Evolutionary conservation across 2,797 vertebrate genomes (phyloP).

Genomic region (Leptatherina wallacei): DNA sequence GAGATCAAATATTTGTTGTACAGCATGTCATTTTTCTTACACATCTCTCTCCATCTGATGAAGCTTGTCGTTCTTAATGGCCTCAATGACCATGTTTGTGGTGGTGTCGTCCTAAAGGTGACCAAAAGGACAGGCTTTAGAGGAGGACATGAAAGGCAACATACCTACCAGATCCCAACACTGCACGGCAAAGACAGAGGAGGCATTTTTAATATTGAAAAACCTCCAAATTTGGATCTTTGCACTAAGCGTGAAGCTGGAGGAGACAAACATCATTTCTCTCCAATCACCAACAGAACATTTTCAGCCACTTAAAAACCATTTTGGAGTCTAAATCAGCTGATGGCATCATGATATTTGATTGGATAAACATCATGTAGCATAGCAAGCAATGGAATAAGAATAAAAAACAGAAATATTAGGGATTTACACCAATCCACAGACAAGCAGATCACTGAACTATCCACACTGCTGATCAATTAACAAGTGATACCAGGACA

Average conservation of each 20-base stretch:
- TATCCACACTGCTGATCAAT: no score
- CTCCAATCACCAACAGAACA: neutral
- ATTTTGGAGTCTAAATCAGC: no score
- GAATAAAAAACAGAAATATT: neutral
- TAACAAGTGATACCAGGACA: neutral
- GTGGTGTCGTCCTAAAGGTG: slow-evolving; percentile 89
- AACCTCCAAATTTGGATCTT: neutral
- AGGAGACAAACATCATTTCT: neutral
- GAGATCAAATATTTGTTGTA: neutral
- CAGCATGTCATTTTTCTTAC: slow-evolving; percentile 72
- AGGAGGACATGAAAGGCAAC: neutral
- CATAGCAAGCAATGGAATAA: neutral
- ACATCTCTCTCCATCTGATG: slow-evolving; percentile 93
- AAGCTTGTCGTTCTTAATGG: slow-evolving; percentile 94
- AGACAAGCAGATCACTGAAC: no score
- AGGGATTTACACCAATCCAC: no score
- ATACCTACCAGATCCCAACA: neutral
- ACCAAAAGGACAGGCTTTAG: neutral
- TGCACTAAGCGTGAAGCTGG: neutral
- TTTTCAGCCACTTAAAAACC: neutral
- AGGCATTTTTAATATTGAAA: neutral
- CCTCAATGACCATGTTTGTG: slow-evolving; percentile 90
- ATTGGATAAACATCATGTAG: no score
- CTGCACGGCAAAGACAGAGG: neutral
- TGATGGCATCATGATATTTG: no score